Conservation (phyloP, 2,888 invertebrate genomes). For the Hirtodrosophila alboralis region DNA sequence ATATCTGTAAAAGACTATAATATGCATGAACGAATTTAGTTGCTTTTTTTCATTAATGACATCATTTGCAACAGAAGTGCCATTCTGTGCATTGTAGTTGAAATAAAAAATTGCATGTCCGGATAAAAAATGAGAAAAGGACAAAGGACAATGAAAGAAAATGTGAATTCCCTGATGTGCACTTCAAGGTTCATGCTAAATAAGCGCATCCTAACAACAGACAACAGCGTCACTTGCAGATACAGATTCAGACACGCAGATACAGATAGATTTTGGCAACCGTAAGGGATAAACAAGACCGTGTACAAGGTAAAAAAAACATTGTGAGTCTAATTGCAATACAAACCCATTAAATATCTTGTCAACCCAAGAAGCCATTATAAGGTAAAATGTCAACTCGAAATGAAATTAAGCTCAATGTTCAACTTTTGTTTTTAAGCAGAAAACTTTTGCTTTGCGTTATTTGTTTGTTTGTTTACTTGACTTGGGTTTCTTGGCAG, state of each 20-base stretch:
- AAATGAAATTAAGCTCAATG: slow-evolving; percentile 37
- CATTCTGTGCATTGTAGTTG: slow-evolving; percentile 19
- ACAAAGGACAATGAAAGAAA: too few species aligned
- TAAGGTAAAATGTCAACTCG: slow-evolving; percentile 41
- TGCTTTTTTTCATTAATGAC: not conserved
- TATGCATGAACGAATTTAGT: not conserved
- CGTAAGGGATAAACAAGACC: not conserved
- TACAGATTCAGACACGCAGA: slow-evolving; percentile 3
- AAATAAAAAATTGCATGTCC: slow-evolving; percentile 11
- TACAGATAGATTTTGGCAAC: not conserved
- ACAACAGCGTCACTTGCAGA: slow-evolving; percentile 10
- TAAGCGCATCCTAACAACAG: slow-evolving; percentile 16
- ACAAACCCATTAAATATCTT: slow-evolving; percentile 48
- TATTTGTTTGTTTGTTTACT: slow-evolving; percentile 28
- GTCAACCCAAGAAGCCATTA: slow-evolving; percentile 50
- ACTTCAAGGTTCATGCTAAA: slow-evolving; percentile 33
- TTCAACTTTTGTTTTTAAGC: slow-evolving; percentile 41
- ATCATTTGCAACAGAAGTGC: slow-evolving; percentile 18
- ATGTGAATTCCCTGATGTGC: slow-evolving; percentile 24
- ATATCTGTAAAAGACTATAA: not conserved
- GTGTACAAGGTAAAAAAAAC: not conserved
- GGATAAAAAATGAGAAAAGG: not conserved
- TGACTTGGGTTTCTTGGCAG: slow-evolving; percentile 9
- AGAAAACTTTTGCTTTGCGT: slow-evolving; percentile 47
- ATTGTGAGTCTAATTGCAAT: slow-evolving; percentile 54